Conservation (phyloP, 2,888 invertebrate genomes). For the Silvanus unidentatus region DNA sequence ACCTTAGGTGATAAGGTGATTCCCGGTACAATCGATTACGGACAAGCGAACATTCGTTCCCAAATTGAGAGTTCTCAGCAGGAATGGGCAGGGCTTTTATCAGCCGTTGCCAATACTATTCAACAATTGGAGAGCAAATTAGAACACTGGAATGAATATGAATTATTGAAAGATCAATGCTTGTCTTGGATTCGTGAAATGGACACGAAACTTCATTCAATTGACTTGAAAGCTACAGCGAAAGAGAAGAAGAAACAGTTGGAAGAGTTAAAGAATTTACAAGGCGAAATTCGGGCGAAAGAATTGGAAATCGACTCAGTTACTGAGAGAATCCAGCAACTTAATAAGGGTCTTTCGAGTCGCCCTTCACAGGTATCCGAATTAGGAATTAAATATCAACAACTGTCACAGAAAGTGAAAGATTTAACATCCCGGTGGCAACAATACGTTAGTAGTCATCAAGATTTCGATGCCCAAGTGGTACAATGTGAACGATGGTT, state of each 20-base stretch:
- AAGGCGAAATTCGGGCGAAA: constrained; percentile 84
- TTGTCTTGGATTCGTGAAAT: constrained; percentile 82
- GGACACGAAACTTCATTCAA: constrained; percentile 79
- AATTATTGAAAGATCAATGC: constrained; percentile 77
- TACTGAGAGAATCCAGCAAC: constrained; percentile 81
- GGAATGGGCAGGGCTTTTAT: constrained; percentile 80
- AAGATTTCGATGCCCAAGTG: constrained; percentile 77
- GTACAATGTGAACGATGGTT: constrained; percentile 80
- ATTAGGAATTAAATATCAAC: constrained; percentile 86
- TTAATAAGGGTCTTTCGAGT: constrained; percentile 69
- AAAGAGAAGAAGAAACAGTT: constrained; percentile 80
- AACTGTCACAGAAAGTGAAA: constrained; percentile 83
- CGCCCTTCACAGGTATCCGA: constrained; percentile 82
- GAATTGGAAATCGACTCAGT: constrained; percentile 90
- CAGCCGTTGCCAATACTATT: constrained; percentile 70
- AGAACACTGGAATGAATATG: constrained; percentile 89
- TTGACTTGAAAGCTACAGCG: constrained; percentile 77
- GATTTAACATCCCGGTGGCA: constrained; percentile 89
- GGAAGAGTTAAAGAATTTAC: constrained; percentile 69
- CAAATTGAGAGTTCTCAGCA: constrained; percentile 85
- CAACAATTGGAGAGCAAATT: constrained; percentile 75
- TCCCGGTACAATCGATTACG: constrained; percentile 76
- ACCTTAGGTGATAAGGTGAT: constrained; percentile 84
- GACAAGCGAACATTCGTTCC: constrained; percentile 77
- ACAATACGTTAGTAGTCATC: constrained; percentile 80